These are phyloP conservation scores for Rhineura floridana DNA, from an alignment of 2,113 vertebrate genomes.

Conservation along the genomic window DNA sequence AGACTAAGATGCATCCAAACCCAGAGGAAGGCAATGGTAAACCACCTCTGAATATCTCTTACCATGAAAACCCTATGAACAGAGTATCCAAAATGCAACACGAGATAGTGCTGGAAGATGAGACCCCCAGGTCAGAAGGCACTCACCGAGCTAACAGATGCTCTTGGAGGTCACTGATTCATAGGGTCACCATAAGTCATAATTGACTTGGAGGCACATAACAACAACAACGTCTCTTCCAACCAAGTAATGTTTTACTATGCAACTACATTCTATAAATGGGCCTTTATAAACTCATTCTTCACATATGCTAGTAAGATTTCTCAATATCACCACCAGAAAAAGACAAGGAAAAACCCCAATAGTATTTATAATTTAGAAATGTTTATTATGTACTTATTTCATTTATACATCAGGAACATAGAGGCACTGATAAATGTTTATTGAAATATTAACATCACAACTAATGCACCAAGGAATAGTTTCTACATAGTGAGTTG, in stretches of 20 bases:
- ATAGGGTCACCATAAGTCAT: no score
- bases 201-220: no score
- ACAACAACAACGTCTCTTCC: neutral
- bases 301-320: neutral
- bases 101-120: no score
- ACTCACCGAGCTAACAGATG: no score
- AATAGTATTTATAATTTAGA: constrained; percentile 30
- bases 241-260: neutral
- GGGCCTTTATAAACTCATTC: neutral
- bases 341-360: neutral
- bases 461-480: constrained; percentile 35
- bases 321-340: neutral
- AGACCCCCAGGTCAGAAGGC: no score
- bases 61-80: no score
- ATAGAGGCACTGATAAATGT: constrained; percentile 16
- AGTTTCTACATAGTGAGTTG: constrained; percentile 49
- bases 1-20: no score
- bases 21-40: no score
- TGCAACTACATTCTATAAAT: neutral
- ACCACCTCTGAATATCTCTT: no score
- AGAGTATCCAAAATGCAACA: no score
- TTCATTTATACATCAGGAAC: constrained; percentile 21
- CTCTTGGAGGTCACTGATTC: no score
- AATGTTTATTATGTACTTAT: constrained; percentile 18
- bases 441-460: neutral